Evolutionary conservation across 2,888 invertebrate genomes (phyloP).

Genomic region (Dryadula phaetusa): DNA sequence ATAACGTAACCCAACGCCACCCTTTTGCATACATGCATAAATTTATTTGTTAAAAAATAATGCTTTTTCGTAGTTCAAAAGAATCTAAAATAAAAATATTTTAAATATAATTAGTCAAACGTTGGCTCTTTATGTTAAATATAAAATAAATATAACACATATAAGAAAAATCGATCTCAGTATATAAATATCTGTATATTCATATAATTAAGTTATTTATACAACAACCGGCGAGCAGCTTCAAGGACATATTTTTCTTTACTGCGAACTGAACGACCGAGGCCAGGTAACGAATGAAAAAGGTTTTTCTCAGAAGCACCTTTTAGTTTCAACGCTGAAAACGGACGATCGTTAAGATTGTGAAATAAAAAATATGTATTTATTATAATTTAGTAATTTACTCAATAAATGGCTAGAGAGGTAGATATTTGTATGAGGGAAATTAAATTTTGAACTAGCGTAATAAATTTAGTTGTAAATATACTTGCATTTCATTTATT

Average conservation of each 20-base stretch:
- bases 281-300: constrained; percentile 10
- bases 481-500: no score
- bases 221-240: not conserved
- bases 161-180: no score
- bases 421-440: not conserved
- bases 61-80: no score
- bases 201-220: constrained; percentile 6
- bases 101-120: no score
- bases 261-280: not conserved
- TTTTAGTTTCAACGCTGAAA: constrained; percentile 15
- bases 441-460: constrained; percentile 3
- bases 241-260: constrained; percentile 3
- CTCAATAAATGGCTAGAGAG: constrained; percentile 10
- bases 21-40: no score
- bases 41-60: no score
- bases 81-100: no score
- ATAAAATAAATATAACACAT: no score
- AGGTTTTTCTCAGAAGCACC: constrained; percentile 1
- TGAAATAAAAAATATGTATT: constrained; percentile 6
- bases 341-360: not conserved
- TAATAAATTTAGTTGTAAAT: no score
- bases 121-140: no score
- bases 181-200: no score
- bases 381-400: not conserved
- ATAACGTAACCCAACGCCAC: no score